Base-by-base conservation (phyloP, 2,113 vertebrate genomes). In the Hipposideros armiger region DNA sequence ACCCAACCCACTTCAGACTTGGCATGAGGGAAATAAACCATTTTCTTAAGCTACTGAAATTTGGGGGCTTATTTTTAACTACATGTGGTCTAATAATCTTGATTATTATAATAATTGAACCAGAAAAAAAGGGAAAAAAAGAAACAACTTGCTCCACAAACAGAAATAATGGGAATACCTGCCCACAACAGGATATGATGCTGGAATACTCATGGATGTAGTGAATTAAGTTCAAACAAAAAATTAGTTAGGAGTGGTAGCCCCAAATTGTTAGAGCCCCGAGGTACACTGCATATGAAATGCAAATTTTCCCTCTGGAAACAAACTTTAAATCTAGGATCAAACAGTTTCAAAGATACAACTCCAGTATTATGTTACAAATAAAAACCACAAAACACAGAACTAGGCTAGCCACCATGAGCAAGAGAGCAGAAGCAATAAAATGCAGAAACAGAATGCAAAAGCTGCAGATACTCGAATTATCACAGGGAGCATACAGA, bases 81-180 rank as follows among this genome's bases (percentile, higher is more conserved):
- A 32, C 24, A 76, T 32, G 87, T 92, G 77, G 52, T 62, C 36
- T 82, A 47, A 78, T 81, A 72, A 72, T 77, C 56, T 96, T 90
- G 11, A 95, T 91, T 58, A 88, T 94, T 84, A 66, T 5, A 67
- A 50, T 85, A 72, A 92, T 24, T 88, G 54, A 94, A 93, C 30
- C 6, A 64, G 11, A 19, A n/a, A 36, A 58, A 19, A 15, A 64
- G 22, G 9, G n/a, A 32, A 76, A 91, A 93, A 16, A 54, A 54
- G 7, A 54, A 54, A 56, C 70, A 76, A 32, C 42, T 69, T 67
- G 17, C 36, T 45, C 52, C 40, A 42, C 17, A 50, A 36, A 69
- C 1, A 94, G 40, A 96, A 96, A 92, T 78, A 58, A 87, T 36
- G 54, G 50, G 40, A 95, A 36, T 62, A 56, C 10, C 52, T 85